Percentiles rank a stretch among this genome's conserved stretches.
These are phyloP conservation scores for Drosophila cardini DNA, from an alignment of 1,140 invertebrate genomes.

Conservation along the genomic window DNA sequence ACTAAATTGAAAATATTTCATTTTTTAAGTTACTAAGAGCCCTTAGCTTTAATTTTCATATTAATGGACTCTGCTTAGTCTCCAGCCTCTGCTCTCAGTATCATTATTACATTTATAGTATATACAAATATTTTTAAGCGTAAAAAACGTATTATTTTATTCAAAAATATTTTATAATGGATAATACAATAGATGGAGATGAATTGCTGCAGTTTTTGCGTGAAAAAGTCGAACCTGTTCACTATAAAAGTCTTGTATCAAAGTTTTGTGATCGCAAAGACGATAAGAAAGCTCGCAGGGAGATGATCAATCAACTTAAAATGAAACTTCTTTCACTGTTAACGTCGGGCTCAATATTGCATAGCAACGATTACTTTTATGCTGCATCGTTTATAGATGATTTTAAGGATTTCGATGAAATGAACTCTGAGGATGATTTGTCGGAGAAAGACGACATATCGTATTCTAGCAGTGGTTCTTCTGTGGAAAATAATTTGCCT, in stretches of 20 bases:
- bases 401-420: not conserved
- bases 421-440: not conserved
- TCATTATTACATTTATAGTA: not conserved
- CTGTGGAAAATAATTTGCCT: not conserved
- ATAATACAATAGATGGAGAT: not conserved
- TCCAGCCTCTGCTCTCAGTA: not conserved
- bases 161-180: not conserved
- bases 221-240: not conserved
- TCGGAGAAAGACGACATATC: not conserved
- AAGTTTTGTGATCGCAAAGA: not conserved
- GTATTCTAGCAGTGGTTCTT: slow-evolving; percentile 1
- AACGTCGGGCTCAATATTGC: not conserved
- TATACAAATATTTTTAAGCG: not conserved
- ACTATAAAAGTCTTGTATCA: not conserved
- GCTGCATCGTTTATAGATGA: not conserved
- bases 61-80: too few species aligned
- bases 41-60: not conserved
- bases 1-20: not conserved
- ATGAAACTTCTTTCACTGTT: not conserved
- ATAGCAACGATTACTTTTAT: not conserved
- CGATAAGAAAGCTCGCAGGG: not conserved
- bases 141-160: not conserved
- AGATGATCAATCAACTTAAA: not conserved
- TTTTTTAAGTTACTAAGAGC: not conserved
- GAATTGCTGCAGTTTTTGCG: not conserved